Base-by-base conservation (phyloP, 2,797 vertebrate species). In the Siniperca scherzeri region DNA sequence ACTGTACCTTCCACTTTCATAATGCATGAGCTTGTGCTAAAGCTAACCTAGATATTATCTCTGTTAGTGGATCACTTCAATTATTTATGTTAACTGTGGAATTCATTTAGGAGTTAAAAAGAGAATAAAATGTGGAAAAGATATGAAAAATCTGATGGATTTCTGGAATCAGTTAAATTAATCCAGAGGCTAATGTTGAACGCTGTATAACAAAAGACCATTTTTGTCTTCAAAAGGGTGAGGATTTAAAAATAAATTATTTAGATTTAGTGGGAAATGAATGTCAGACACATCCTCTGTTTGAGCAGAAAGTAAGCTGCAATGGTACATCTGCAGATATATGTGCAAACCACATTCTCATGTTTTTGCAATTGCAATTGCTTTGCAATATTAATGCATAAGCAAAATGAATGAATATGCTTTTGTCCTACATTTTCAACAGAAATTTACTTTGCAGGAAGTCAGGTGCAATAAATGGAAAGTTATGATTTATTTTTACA, bases 1-100 rank as follows among this genome's bases (percentile, higher is more conserved):
- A 93, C 91, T 77, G 75, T 86, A 91, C 65, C 88, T 88, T 85
- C 70, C 57, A 78, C 70, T 72, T 94, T 87, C 73, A 95, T 95
- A 93, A 94, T 95, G 80, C 50, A 95, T 93, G 92, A 91, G 71
- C 5, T 70, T 76, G 78, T 71, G 73, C 71, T 40, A 75, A 85
- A 42, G 81, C 88, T 88, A 86, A 82, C 83, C 87, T 70, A 74
- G 83, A 84, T 88, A 86, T 64, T 77, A 82, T 79, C 52, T 80
- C 74, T 59, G 78, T 83, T 59, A 67, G 78, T 68, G 73, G 80
- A 83, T 73, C 36, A 38, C 11, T 74, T 91, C 8, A 84, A 91
- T 87, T 87, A 90, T 93, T 77, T 66, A 91, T 82, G 48, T 30
- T 50, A 46, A 25, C 12, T 46, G 56, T 80, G 55, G 59, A 74